Evolutionary conservation across 1,140 invertebrate genomes (phyloP).

Genomic region (Campoletis sonorensis): DNA sequence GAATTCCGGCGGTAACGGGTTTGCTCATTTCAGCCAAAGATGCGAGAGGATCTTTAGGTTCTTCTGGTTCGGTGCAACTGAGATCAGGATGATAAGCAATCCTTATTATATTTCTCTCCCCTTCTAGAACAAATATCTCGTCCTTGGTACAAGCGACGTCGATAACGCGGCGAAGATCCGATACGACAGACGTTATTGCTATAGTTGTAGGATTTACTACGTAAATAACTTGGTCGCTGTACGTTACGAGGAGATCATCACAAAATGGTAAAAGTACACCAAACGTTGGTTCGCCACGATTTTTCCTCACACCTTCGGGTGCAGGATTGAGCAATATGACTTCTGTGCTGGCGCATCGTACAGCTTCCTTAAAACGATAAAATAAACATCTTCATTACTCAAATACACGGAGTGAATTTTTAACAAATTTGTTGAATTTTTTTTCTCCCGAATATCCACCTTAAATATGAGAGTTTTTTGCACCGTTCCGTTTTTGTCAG

Average conservation of each 20-base stretch:
- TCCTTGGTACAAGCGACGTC: slow-evolving; percentile 82
- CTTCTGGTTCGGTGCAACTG: slow-evolving; percentile 57
- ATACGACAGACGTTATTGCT: slow-evolving; percentile 74
- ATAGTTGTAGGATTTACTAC: slow-evolving; percentile 84
- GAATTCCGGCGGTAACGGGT: slow-evolving; percentile 67
- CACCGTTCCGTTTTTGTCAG: slow-evolving; percentile 86
- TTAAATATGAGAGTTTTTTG: slow-evolving; percentile 91
- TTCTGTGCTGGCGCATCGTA: slow-evolving; percentile 79
- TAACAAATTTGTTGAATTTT: neutral
- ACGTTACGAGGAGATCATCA: slow-evolving; percentile 85
- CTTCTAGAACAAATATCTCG: slow-evolving; percentile 89
- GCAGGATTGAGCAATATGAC: slow-evolving; percentile 83
- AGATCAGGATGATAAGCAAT: slow-evolving; percentile 79
- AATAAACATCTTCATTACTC: no score
- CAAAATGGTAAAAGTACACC: slow-evolving; percentile 82
- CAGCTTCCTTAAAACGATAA: slow-evolving; percentile 76
- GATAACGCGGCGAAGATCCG: slow-evolving; percentile 74
- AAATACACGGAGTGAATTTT: no score
- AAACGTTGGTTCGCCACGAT: slow-evolving; percentile 80
- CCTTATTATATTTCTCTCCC: slow-evolving; percentile 81
- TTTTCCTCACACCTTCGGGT: slow-evolving; percentile 75
- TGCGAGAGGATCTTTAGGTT: slow-evolving; percentile 60
- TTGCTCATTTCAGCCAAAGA: slow-evolving; percentile 71
- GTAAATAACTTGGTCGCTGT: slow-evolving; percentile 83
- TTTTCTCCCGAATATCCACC: slow-evolving; percentile 70